Base-by-base conservation (phyloP, 2,113 vertebrate genomes). In the Tragelaphus strepsiceros region DNA sequence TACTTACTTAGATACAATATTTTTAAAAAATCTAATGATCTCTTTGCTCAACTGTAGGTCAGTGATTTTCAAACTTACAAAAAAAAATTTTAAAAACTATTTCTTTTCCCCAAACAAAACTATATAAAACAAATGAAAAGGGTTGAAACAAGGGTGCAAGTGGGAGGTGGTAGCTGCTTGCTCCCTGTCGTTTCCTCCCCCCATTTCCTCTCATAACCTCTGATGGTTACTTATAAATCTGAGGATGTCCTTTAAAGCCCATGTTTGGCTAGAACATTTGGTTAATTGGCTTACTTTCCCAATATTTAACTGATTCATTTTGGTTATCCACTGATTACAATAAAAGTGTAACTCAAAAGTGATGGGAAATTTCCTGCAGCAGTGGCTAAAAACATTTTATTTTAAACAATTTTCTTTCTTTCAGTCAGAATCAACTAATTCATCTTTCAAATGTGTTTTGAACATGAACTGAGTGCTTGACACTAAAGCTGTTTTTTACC, bases 311-410 rank as follows among this genome's bases (percentile, higher is more conserved):
- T 89, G 59, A 61, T 91, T 93, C 39, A 94, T 53, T 93, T 96
- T 85, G 28, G 24, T 46, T 81, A 87, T 59, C 32, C 46, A 46
- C 14, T 51, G 7, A n/a, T 78, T 10, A 77, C 56, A 77, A 54
- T 91, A 56, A 94, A 97, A 93, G 71, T 95, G 14, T 86, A 56
- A 30, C 56, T 91, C 96, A 43, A 91, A 94, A 93, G 24, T 83
- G 30, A 26, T 58, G 28, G 32, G 22, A 93, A 83, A 88, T 35
- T 95, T 91, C 39, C 83, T 83, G 59, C 32, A 39, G 22, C 39
- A 83, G 11, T 58, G 14, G 11, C 53, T 56, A 62, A 87, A 17
- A 81, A 78, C 32, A 85, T 93, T 97, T 88, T 67, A 80, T 90
- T 95, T 94, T 93, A 85, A 58, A 39, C 21, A 85, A 84, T 93